Conservation (phyloP, 35 echinoderm and acorn worm genomes). For the Diadema setosum region DNA sequence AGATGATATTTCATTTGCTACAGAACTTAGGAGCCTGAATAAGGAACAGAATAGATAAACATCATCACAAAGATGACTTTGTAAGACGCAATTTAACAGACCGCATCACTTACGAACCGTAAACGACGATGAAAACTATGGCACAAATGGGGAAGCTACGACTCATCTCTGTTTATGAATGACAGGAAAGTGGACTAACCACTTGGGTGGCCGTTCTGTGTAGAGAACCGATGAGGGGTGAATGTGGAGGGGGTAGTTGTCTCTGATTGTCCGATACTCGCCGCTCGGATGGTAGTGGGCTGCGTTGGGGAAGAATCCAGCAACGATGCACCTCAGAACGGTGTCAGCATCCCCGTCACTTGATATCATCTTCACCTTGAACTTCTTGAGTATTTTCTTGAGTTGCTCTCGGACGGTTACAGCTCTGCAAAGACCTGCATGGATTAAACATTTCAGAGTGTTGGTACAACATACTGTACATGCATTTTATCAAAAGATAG, state of each 20-base stretch:
- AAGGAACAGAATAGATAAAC: no score
- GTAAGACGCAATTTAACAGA: no score
- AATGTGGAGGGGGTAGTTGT: constrained; percentile 69
- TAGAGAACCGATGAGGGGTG: constrained; percentile 92
- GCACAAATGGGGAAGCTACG: no score
- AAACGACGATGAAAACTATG: no score
- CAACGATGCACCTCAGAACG: constrained; percentile 73
- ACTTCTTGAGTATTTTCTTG: constrained; percentile 81
- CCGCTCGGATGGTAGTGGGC: constrained; percentile 82
- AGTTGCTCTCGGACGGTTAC: constrained; percentile 81
- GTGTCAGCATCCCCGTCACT: constrained; percentile 88
- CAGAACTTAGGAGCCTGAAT: no score
- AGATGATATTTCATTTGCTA: no score
- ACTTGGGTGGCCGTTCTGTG: constrained; percentile 69
- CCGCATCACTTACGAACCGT: no score
- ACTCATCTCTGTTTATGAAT: no score
- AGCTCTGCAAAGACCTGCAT: constrained; percentile 67
- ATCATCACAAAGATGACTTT: no score
- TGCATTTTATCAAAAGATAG: no score
- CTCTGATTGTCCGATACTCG: constrained; percentile 71
- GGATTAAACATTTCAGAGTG: not conserved
- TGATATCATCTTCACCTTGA: constrained; percentile 88
- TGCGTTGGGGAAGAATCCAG: constrained; percentile 92
- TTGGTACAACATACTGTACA: not conserved
- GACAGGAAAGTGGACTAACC: no score